These are phyloP conservation scores for Notamacropus eugenii DNA, from an alignment of 2,797 vertebrate genomes.

Conservation along the genomic window DNA sequence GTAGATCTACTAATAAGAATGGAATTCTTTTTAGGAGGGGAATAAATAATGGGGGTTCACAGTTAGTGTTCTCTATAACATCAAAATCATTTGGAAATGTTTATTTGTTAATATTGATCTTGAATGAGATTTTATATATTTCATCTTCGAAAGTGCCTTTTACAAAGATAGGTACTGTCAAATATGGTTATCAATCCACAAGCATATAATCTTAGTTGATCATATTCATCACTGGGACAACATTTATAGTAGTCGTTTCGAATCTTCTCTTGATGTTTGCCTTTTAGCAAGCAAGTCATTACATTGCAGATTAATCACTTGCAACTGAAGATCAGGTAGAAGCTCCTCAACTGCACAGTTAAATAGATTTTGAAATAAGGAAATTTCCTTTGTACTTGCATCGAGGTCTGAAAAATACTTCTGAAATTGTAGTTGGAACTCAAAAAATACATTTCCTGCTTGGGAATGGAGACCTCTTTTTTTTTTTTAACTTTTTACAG, in stretches of 20 bases:
- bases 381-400: background rate
- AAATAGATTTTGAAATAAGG: background rate
- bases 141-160: background rate
- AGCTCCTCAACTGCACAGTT: background rate
- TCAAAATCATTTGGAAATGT: background rate
- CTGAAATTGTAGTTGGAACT: background rate
- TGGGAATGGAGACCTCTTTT: background rate
- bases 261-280: background rate
- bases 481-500: background rate
- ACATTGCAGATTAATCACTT: background rate
- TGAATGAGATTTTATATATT: background rate
- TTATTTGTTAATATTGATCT: background rate
- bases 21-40: background rate
- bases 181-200: background rate
- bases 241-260: background rate
- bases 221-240: background rate
- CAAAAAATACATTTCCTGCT: background rate
- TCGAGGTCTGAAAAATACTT: background rate
- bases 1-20: background rate
- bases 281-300: background rate
- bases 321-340: background rate
- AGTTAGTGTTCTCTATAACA: background rate
- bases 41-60: background rate
- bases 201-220: background rate
- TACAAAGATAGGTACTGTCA: background rate